Evolutionary conservation across 1,140 invertebrate species (phyloP).

Genomic region (Neodiprion virginianus): DNA sequence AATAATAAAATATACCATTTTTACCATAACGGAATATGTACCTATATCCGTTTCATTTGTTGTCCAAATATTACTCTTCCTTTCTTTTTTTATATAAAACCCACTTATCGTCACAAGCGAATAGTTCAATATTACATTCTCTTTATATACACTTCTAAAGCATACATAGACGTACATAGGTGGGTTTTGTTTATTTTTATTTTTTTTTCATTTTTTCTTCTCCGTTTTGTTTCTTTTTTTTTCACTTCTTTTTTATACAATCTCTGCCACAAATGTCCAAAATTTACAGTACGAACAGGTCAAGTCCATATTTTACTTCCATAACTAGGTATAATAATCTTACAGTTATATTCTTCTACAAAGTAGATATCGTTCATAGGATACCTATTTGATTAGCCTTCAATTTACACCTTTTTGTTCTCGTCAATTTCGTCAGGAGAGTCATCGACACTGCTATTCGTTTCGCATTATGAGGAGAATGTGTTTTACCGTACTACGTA

Average conservation of each 20-base stretch:
- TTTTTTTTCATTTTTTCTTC: not conserved
- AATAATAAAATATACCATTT: conserved; percentile 47
- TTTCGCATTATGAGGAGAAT: too few species aligned
- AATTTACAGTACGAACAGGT: too few species aligned
- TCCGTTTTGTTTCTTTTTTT: not conserved
- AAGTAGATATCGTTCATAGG: too few species aligned
- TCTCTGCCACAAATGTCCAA: not conserved
- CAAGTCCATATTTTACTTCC: too few species aligned
- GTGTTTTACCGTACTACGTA: too few species aligned
- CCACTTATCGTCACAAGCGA: conserved; percentile 6
- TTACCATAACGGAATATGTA: conserved; percentile 42
- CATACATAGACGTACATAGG: conserved; percentile 34
- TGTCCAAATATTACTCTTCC: conserved; percentile 17
- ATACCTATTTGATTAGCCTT: too few species aligned
- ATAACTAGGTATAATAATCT: too few species aligned
- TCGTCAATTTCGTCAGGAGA: too few species aligned
- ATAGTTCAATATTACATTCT: conserved; percentile 31
- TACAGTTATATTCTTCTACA: too few species aligned
- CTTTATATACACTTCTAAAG: conserved; percentile 40
- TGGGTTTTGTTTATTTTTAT: too few species aligned
- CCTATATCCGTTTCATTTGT: conserved; percentile 22
- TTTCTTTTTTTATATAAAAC: conserved; percentile 25
- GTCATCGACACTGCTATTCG: too few species aligned
- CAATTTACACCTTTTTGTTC: too few species aligned
- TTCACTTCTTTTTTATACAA: not conserved